phyloP scores from a whole-genome alignment of 2,113 vertebrate species.

The Sapayoa aenigma region DNA sequence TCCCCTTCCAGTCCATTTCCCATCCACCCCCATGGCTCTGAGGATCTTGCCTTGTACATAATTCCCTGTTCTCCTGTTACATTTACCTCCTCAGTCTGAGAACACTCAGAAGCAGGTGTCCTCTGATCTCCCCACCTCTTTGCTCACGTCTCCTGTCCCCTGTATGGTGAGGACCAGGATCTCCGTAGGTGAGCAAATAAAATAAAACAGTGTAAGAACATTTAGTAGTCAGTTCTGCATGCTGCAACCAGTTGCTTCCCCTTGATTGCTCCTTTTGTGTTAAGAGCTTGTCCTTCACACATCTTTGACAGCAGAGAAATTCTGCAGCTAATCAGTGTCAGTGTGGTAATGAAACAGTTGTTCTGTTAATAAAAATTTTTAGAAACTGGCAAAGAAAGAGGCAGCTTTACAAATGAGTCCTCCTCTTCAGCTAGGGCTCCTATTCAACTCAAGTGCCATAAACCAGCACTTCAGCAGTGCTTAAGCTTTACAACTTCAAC shows the following conservation, averaged over 20 bases:
- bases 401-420: neutral
- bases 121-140: neutral
- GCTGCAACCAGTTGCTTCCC: neutral
- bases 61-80: neutral
- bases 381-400: neutral
- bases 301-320: neutral
- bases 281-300: constrained; percentile 28
- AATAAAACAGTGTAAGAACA: neutral
- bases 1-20: neutral
- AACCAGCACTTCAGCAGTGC: neutral
- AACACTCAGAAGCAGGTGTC: neutral
- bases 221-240: neutral
- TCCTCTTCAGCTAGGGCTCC: neutral
- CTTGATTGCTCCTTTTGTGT: constrained; percentile 42
- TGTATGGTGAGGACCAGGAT: rapidly evolving
- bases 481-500: neutral
- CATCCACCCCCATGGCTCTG: rapidly evolving
- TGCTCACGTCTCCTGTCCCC: neutral
- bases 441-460: neutral
- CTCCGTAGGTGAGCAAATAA: neutral
- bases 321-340: constrained; percentile 33
- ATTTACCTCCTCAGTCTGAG: neutral
- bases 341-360: constrained; percentile 27
- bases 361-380: constrained; percentile 23
- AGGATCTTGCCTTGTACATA: neutral